Conservation (phyloP, 2,888 invertebrate genomes). For the Cryptocephalus moraei region DNA sequence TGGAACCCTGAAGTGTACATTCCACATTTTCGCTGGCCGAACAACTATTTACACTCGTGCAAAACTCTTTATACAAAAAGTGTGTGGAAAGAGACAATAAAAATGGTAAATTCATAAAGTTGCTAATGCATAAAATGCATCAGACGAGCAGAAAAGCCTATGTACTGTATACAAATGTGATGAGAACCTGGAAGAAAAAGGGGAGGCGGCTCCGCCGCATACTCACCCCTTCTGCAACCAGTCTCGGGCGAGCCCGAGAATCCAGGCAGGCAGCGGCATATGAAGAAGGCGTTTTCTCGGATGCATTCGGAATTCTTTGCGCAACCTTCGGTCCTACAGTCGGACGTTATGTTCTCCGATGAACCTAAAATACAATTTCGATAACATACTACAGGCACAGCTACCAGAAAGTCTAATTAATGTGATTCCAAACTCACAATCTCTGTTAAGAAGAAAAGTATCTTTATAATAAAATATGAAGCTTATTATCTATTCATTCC, state of each 20-base stretch:
- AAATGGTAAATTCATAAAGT: not conserved
- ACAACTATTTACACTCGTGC: not conserved
- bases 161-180: conserved; percentile 28
- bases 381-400: too few species aligned
- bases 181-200: not conserved
- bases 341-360: conserved; percentile 50
- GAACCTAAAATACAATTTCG: conserved; percentile 38
- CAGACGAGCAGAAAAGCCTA: conserved; percentile 17
- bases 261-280: conserved; percentile 69
- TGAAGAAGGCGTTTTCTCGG: conserved; percentile 72
- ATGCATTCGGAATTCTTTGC: conserved; percentile 80
- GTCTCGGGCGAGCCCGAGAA: conserved; percentile 62
- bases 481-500: too few species aligned
- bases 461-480: too few species aligned
- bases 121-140: conserved; percentile 7
- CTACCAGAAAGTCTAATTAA: too few species aligned
- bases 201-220: not conserved
- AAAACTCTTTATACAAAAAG: conserved; percentile 3
- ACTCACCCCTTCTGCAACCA: conserved; percentile 58
- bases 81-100: conserved; percentile 6
- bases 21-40: conserved; percentile 40
- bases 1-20: conserved; percentile 54
- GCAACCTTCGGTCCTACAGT: conserved; percentile 78
- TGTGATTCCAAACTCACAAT: too few species aligned
- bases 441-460: too few species aligned